Percentiles rank a stretch among this genome's conserved stretches.
Evolutionary conservation across 2,797 vertebrate genomes (phyloP).

Genomic region (Coregonus suidteri): DNA sequence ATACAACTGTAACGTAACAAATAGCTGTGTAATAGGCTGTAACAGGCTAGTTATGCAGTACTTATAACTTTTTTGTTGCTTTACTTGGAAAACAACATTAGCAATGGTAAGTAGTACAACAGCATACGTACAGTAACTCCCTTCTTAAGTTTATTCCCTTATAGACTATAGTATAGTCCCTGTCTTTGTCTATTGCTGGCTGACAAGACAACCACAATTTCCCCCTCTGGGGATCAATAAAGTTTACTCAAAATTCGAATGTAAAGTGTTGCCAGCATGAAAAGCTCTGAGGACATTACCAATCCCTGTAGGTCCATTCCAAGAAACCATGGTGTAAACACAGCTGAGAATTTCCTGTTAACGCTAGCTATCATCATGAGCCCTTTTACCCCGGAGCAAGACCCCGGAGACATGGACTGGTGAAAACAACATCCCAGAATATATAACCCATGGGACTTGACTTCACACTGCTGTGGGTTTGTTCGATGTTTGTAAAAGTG

Average conservation of each 20-base stretch:
- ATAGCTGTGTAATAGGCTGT: no score
- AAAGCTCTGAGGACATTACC: neutral
- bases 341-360: conserved; percentile 7
- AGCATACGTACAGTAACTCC: neutral
- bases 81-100: neutral
- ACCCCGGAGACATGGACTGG: neutral
- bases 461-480: neutral
- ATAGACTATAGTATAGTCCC: neutral
- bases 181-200: neutral
- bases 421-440: neutral
- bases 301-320: neutral
- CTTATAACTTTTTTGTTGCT: neutral
- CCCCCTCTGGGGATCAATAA: neutral
- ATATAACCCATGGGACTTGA: neutral
- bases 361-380: conserved; percentile 2
- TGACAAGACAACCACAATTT: neutral
- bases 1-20: no score
- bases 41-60: neutral
- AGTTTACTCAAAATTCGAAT: neutral
- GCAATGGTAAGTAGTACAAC: neutral
- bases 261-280: conserved; percentile 1
- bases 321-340: conserved; percentile 10
- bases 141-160: neutral
- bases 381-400: conserved; percentile 1
- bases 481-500: neutral